phyloP scores from a whole-genome alignment of 2,888 invertebrate species.

The Alentia gelatinosa region DNA sequence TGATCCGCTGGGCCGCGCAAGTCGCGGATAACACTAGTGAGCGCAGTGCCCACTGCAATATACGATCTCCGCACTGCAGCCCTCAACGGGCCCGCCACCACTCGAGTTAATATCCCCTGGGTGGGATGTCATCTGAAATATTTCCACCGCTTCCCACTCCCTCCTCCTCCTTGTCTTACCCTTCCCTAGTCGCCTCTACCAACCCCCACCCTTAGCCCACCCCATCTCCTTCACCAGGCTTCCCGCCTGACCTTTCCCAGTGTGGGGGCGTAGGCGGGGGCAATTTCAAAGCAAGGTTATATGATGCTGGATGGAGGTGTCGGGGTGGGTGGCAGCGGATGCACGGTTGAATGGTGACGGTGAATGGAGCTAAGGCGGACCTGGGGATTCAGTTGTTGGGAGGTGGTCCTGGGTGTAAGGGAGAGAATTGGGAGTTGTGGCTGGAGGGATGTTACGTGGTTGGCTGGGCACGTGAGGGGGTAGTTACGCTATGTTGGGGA shows the following conservation, averaged over 20 bases:
- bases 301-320: no score
- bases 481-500: not conserved
- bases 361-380: no score
- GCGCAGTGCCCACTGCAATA: not conserved
- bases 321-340: no score
- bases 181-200: not conserved
- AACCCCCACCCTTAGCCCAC: not conserved
- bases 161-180: not conserved
- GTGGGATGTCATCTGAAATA: conserved; percentile 45
- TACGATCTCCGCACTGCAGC: not conserved
- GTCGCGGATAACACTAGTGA: not conserved
- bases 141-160: not conserved
- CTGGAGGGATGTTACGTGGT: no score
- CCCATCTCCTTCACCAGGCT: not conserved
- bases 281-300: no score
- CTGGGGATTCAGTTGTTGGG: no score
- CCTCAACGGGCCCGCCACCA: not conserved
- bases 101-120: conserved; percentile 44
- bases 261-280: no score
- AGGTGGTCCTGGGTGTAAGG: no score
- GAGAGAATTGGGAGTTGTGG: no score
- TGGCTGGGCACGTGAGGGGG: not conserved
- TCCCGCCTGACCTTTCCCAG: not conserved
- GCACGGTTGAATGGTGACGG: no score
- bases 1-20: not conserved